These are phyloP conservation scores for Heliconius ismenius DNA, from an alignment of 2,888 invertebrate genomes.

Conservation along the genomic window DNA sequence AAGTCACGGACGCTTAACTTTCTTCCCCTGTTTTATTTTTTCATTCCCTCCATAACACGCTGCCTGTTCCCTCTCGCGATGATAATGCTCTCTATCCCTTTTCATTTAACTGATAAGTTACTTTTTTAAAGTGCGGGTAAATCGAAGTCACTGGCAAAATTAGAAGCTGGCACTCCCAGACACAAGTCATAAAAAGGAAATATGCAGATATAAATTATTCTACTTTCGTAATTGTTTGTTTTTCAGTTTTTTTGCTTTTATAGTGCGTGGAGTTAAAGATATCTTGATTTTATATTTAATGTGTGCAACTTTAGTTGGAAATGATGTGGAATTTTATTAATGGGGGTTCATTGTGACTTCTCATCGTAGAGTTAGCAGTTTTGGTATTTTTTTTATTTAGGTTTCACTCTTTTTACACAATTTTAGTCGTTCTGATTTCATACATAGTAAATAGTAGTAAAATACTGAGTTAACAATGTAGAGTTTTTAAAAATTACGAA, in stretches of 20 bases:
- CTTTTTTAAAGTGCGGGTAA: conserved; percentile 80
- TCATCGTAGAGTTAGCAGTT: conserved; percentile 31
- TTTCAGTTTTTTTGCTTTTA: conserved; percentile 8
- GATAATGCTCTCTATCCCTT: conserved; percentile 57
- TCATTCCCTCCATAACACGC: conserved; percentile 72
- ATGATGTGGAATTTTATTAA: conserved; percentile 28
- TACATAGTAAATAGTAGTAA: too few relatives aligned
- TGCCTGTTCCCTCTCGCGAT: conserved; percentile 54
- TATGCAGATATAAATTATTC: conserved; percentile 55
- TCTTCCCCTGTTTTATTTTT: conserved; percentile 81
- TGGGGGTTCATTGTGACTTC: conserved; percentile 19
- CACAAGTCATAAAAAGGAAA: conserved; percentile 78
- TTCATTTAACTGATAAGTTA: conserved; percentile 79
- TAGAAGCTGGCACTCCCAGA: conserved; percentile 78
- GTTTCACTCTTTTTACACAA: too few relatives aligned
- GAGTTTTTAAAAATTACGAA: too few relatives aligned
- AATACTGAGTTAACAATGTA: too few relatives aligned
- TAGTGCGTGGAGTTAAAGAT: neutral
- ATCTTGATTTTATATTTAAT: conserved; percentile 16
- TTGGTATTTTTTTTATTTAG: neutral
- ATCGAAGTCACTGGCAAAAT: conserved; percentile 77
- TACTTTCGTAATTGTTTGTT: conserved; percentile 37
- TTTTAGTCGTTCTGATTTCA: too few relatives aligned
- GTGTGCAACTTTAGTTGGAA: conserved; percentile 2
- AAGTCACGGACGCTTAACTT: conserved; percentile 83